phyloP scores from a whole-genome alignment of 2,888 invertebrate genomes.

The Frankliniella intonsa region DNA sequence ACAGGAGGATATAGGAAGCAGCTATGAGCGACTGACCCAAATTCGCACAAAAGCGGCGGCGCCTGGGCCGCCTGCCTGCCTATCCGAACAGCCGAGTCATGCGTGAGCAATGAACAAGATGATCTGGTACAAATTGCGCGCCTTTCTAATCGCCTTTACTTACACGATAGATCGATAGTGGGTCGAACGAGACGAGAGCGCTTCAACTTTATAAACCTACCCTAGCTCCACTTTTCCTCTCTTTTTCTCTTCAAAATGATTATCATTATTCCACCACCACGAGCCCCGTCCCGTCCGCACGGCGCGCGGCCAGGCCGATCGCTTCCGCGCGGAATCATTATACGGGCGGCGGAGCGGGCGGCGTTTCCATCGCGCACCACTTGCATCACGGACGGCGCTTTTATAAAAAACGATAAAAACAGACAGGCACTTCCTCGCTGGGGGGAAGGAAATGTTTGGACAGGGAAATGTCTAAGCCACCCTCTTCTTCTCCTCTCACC shows the following conservation, averaged over 20 bases:
- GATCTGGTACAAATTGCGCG: neutral
- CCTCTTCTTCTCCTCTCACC: too few species aligned
- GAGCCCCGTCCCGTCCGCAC: neutral
- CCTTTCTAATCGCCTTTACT: neutral
- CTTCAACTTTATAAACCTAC: neutral
- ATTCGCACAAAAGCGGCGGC: neutral
- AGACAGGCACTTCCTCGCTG: too few species aligned
- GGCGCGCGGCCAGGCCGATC: neutral
- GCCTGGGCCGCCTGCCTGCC: neutral
- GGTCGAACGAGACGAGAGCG: neutral
- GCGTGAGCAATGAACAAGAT: conserved; percentile 12
- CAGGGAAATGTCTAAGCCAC: too few species aligned
- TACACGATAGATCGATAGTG: neutral
- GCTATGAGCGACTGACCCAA: neutral
- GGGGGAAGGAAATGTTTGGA: too few species aligned
- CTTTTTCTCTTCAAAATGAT: neutral
- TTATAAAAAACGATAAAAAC: too few species aligned
- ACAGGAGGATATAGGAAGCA: too few species aligned
- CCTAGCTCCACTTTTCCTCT: neutral
- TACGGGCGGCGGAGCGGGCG: neutral
- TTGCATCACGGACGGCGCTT: too few species aligned
- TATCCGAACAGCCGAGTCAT: conserved; percentile 1
- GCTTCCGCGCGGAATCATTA: conserved; percentile 12
- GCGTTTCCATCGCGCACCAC: neutral
- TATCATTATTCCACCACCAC: too few species aligned